Percentiles rank a stretch among this genome's conserved stretches.
Evolutionary conservation across 2,888 invertebrate genomes (phyloP).

Genomic region (Eucriotettix oculatus): DNA sequence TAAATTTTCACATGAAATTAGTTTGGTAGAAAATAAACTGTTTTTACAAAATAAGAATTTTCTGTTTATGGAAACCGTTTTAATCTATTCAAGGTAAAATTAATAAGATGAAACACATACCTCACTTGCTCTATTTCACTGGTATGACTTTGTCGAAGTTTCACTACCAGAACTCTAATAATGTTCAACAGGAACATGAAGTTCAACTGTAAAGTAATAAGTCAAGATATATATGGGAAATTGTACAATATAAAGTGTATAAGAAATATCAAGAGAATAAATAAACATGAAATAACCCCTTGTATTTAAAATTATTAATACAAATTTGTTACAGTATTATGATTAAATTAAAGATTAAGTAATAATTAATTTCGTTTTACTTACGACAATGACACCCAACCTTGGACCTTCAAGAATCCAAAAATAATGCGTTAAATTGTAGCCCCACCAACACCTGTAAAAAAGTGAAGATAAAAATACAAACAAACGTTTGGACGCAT

Average conservation of each 20-base stretch:
- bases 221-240: not conserved
- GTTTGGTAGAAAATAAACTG: too few relatives aligned
- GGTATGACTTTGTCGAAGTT: slow-evolving; percentile 51
- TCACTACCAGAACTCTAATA: slow-evolving; percentile 58
- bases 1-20: too few relatives aligned
- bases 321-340: not conserved
- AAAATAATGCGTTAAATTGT: slow-evolving; percentile 61
- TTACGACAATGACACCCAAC: slow-evolving; percentile 60
- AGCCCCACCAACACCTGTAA: slow-evolving; percentile 66
- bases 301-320: not conserved
- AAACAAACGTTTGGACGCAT: not conserved
- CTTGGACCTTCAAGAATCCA: slow-evolving; percentile 88
- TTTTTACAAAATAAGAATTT: too few relatives aligned
- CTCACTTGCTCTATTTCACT: slow-evolving; percentile 58
- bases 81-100: too few relatives aligned
- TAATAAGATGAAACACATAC: slow-evolving; percentile 26
- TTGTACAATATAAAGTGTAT: not conserved
- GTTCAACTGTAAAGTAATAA: slow-evolving; percentile 43
- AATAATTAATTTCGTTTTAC: slow-evolving; percentile 18
- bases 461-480: not conserved
- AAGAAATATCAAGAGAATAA: not conserved
- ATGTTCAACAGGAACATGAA: slow-evolving; percentile 63
- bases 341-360: too few relatives aligned
- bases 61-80: too few relatives aligned
- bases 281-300: not conserved